These are phyloP conservation scores for Chondrilla cf. caribensis DNA, from an alignment of 37 sponge, comb jelly and placozoan genomes.

Conservation along the genomic window DNA sequence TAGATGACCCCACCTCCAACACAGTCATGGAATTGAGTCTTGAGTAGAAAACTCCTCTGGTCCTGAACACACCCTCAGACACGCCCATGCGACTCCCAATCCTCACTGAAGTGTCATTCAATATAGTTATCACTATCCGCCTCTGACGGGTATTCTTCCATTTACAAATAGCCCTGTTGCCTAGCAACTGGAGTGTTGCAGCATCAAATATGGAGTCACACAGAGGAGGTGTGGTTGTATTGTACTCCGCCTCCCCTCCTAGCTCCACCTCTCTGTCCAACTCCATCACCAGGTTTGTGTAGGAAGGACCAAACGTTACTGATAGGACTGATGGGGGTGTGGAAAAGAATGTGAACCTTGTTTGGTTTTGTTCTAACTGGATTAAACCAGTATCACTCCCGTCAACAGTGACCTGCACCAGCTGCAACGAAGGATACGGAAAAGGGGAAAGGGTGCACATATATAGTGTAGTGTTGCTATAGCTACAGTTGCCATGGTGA, in stretches of 20 bases:
- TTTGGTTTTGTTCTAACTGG: background rate
- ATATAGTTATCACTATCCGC: constrained; percentile 29
- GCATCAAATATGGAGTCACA: constrained; percentile 40
- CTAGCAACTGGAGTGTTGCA: constrained; percentile 16
- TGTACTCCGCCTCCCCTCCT: constrained; percentile 35
- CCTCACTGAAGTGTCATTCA: background rate
- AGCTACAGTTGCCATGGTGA: constrained; percentile 18
- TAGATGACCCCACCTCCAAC: background rate
- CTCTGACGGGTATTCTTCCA: constrained; percentile 66
- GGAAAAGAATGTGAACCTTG: constrained; percentile 49
- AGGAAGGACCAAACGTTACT: constrained; percentile 37
- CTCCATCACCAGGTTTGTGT: constrained; percentile 25
- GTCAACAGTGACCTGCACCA: constrained; percentile 30
- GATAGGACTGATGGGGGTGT: constrained; percentile 30
- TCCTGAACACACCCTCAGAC: constrained; percentile 23
- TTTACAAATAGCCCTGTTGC: constrained; percentile 39
- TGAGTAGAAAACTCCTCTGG: constrained; percentile 43
- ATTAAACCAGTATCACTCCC: constrained; percentile 40
- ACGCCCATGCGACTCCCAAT: background rate
- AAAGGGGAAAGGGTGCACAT: constrained; percentile 31
- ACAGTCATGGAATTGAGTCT: background rate
- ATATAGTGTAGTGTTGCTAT: constrained; percentile 12
- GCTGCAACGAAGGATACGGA: constrained; percentile 20
- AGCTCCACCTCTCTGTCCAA: constrained; percentile 81
- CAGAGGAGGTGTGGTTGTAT: background rate